Percentiles rank a stretch among this genome's conserved stretches.
Evolutionary conservation across 2,888 invertebrate species (phyloP).

Genomic region (Orchesellides sinensis): DNA sequence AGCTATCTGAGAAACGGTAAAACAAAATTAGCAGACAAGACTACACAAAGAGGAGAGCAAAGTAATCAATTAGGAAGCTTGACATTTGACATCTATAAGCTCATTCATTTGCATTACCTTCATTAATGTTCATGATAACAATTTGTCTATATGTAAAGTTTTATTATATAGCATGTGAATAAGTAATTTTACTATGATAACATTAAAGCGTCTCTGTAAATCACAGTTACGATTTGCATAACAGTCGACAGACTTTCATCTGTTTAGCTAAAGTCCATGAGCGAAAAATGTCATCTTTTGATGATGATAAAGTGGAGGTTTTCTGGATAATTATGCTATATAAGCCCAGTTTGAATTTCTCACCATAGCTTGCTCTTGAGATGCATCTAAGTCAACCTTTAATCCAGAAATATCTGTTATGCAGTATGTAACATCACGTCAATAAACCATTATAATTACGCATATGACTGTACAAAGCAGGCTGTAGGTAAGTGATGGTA

Average conservation of each 20-base stretch:
- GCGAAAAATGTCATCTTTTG: too few relatives aligned
- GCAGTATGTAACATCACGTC: too few relatives aligned
- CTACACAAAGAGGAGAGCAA: not conserved
- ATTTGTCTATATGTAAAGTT: not conserved
- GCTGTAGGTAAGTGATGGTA: too few relatives aligned
- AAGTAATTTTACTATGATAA: not conserved
- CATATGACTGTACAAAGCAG: too few relatives aligned
- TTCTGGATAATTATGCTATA: too few relatives aligned
- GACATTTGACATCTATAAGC: conserved; percentile 50
- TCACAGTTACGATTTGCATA: not conserved
- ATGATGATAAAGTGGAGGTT: too few relatives aligned
- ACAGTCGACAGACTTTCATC: too few relatives aligned
- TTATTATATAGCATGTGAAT: not conserved
- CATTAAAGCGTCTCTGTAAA: not conserved
- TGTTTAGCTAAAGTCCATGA: too few relatives aligned
- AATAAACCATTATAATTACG: too few relatives aligned
- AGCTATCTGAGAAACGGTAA: not conserved
- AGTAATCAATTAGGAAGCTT: conserved; percentile 55
- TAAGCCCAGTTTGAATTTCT: too few relatives aligned
- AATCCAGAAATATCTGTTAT: too few relatives aligned
- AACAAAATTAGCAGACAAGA: not conserved
- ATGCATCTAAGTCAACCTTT: not conserved
- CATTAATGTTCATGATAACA: too few relatives aligned
- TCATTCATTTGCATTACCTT: conserved; percentile 49
- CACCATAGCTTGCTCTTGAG: not conserved